Evolutionary conservation across 2,888 invertebrate genomes (phyloP).

Genomic region (Conistra vaccinii): DNA sequence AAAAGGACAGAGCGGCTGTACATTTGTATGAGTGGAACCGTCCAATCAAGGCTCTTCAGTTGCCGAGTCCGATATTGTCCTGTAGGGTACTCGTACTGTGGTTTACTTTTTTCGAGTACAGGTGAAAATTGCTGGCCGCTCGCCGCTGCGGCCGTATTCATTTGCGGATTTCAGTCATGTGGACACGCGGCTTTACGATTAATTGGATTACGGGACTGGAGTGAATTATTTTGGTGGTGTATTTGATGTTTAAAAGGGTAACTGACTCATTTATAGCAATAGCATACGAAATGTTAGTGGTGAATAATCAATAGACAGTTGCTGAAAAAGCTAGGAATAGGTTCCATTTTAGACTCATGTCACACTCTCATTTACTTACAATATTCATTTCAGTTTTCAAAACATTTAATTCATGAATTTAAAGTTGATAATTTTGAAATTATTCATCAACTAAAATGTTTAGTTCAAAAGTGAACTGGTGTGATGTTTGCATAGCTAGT

Average conservation of each 20-base stretch:
- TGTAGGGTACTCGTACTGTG: constrained; percentile 63
- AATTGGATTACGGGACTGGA: constrained; percentile 46
- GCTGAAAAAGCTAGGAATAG: too few relatives aligned
- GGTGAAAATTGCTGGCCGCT: constrained; percentile 72
- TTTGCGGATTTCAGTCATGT: constrained; percentile 68
- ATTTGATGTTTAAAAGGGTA: constrained; percentile 12
- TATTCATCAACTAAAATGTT: background rate
- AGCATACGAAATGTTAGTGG: background rate
- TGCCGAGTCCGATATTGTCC: constrained; percentile 72
- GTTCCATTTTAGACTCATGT: background rate
- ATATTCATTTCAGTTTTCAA: background rate
- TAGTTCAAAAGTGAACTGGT: background rate
- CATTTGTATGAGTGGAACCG: constrained; percentile 69
- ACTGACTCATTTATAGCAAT: constrained; percentile 2
- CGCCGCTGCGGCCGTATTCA: constrained; percentile 67
- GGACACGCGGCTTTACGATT: constrained; percentile 65
- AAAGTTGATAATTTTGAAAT: background rate
- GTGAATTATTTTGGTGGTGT: constrained; percentile 41
- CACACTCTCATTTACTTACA: background rate
- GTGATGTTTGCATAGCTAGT: constrained; percentile 18
- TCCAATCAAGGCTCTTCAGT: constrained; percentile 72
- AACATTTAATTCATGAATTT: background rate
- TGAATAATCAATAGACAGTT: too few relatives aligned
- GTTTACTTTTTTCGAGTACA: constrained; percentile 67
- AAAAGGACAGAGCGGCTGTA: constrained; percentile 64